phyloP scores from a whole-genome alignment of 2,113 vertebrate species.

The Conger conger region DNA sequence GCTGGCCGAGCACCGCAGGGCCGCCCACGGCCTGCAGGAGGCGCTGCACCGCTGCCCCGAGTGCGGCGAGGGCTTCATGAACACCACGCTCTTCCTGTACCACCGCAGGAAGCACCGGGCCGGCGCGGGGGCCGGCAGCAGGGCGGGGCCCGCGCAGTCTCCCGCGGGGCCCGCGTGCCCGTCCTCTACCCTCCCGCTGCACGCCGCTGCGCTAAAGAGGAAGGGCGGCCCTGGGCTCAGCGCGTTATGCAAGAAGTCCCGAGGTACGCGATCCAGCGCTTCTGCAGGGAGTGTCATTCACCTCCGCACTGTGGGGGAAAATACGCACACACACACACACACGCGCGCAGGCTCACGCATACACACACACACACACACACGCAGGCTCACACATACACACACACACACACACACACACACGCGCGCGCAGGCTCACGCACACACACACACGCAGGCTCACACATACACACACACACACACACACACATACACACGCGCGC shows the following conservation, averaged over 20 bases:
- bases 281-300: not conserved
- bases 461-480: too few species aligned
- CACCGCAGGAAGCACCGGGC: conserved; percentile 71
- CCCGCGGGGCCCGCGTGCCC: not conserved
- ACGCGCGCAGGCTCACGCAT: too few species aligned
- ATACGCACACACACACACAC: not conserved
- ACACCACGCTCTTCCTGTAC: conserved; percentile 88
- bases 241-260: not conserved
- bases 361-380: too few species aligned
- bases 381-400: too few species aligned
- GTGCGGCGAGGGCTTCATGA: conserved; percentile 80
- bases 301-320: not conserved
- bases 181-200: not conserved
- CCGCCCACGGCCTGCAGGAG: conserved; percentile 66
- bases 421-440: too few species aligned
- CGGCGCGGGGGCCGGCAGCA: conserved; percentile 12
- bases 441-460: too few species aligned
- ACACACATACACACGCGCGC: too few species aligned
- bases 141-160: not conserved
- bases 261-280: not conserved
- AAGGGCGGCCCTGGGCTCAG: not conserved
- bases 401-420: too few species aligned
- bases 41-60: conserved; percentile 75
- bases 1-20: conserved; percentile 72
- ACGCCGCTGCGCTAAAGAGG: not conserved